phyloP scores from a whole-genome alignment of 2,113 vertebrate species.

The Pterocles burchelli region DNA sequence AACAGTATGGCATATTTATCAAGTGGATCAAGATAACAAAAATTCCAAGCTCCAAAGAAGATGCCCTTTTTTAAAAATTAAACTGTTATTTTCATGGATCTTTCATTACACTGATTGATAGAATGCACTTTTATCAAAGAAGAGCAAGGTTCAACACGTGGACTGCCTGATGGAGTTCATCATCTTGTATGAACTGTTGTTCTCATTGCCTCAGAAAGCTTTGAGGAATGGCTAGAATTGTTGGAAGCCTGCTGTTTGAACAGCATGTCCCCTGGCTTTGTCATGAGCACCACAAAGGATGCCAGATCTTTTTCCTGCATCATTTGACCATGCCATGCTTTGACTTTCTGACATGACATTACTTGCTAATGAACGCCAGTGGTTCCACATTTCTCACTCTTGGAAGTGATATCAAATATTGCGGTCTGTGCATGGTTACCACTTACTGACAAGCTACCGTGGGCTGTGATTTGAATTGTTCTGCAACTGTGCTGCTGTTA shows the following conservation, averaged over 20 bases:
- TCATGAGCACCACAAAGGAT: background rate
- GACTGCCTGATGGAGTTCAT: background rate
- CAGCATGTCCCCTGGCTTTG: background rate
- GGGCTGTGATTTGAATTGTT: constrained; percentile 12
- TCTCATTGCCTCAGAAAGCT: background rate
- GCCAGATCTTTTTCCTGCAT: background rate
- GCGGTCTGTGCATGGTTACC: background rate
- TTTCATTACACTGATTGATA: background rate
- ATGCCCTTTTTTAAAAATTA: background rate
- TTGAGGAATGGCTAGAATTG: background rate
- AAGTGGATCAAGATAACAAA: background rate
- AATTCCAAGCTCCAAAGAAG: background rate
- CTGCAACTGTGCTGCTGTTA: background rate
- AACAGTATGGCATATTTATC: background rate
- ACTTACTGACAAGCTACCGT: background rate
- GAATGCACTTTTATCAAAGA: background rate
- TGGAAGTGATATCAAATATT: background rate
- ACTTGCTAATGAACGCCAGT: background rate
- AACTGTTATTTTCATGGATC: background rate
- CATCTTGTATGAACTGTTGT: background rate
- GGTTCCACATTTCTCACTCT: background rate
- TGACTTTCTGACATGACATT: background rate
- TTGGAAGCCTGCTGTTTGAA: background rate
- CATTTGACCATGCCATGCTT: background rate
- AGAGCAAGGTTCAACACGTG: background rate